Percentiles rank a stretch among this genome's conserved stretches.
Conservation (phyloP, 2,113 vertebrate species). For the Ptilorrhoa leucosticta region DNA sequence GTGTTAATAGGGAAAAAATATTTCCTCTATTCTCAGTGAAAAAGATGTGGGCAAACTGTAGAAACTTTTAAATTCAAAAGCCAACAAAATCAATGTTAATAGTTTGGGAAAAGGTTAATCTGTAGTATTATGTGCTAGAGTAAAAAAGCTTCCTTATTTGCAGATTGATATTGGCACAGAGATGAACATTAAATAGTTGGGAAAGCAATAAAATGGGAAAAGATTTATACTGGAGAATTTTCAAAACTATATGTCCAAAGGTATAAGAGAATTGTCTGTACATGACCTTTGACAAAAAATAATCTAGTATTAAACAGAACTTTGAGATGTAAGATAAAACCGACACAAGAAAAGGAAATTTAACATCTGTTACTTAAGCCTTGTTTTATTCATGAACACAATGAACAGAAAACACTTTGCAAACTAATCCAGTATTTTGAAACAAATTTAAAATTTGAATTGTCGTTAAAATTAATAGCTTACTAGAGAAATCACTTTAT, state of each 20-base stretch:
- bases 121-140: neutral
- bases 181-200: neutral
- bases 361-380: neutral
- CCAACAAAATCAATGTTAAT: neutral
- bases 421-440: neutral
- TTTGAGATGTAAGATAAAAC: neutral
- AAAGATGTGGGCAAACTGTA: neutral
- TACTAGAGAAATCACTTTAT: neutral
- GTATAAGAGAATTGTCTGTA: neutral
- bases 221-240: neutral
- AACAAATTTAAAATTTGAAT: neutral
- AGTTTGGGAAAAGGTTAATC: neutral
- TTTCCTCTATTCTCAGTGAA: neutral
- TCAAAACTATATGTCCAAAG: neutral
- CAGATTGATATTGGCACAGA: neutral
- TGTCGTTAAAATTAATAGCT: neutral
- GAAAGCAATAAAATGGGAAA: neutral
- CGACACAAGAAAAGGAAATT: neutral
- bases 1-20: neutral
- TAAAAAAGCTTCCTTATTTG: neutral
- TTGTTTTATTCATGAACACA: neutral
- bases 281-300: neutral
- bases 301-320: neutral
- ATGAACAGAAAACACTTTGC: neutral
- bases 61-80: neutral